These are phyloP conservation scores for Elephantulus edwardii DNA, from an alignment of 2,113 vertebrate genomes.

Conservation along the genomic window DNA sequence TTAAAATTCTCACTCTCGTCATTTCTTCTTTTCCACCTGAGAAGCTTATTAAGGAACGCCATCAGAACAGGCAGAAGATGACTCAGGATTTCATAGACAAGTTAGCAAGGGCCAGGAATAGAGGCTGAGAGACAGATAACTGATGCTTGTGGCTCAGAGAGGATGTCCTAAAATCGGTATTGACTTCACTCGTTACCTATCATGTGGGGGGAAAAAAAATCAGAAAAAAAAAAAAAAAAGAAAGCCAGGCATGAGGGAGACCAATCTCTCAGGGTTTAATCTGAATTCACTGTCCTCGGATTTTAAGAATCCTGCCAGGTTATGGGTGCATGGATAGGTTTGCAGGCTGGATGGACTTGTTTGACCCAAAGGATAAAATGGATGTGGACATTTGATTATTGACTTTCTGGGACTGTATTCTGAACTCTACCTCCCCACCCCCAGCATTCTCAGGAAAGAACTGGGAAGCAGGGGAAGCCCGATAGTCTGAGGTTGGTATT, in stretches of 20 bases:
- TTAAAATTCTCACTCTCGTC: background rate
- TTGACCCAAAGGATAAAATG: too few relatives aligned
- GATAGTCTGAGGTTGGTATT: background rate
- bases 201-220: too few relatives aligned
- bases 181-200: too few relatives aligned
- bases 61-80: background rate
- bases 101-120: background rate
- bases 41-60: background rate
- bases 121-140: background rate
- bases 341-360: background rate
- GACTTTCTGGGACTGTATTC: too few relatives aligned
- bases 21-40: background rate
- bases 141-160: too few relatives aligned
- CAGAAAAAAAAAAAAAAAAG: background rate
- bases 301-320: background rate
- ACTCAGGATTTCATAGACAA: rapidly evolving
- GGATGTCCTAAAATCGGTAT: background rate
- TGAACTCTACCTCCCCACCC: too few relatives aligned
- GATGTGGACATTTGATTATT: too few relatives aligned
- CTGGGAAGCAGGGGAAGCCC: background rate
- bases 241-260: background rate
- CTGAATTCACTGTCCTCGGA: too few relatives aligned
- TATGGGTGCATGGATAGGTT: background rate
- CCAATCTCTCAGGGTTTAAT: too few relatives aligned
- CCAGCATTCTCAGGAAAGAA: background rate